A percentile compares a stretch with the other conserved stretches of the same genome.
Conservation (phyloP, 2,888 invertebrate species). For the Drosophila nr. fundita region DNA sequence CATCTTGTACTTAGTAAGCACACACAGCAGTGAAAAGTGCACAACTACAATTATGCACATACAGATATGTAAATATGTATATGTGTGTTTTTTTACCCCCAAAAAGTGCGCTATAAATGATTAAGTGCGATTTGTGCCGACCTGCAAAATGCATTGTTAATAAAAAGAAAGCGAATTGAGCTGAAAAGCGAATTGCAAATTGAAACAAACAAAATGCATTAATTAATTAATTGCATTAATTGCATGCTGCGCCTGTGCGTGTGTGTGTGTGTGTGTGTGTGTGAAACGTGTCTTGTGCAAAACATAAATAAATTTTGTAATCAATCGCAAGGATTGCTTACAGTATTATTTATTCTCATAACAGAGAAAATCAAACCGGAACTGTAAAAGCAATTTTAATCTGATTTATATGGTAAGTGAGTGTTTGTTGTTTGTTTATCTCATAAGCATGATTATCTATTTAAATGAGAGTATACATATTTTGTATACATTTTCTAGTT, state of each 20-base stretch:
- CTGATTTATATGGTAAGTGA: slow-evolving; percentile 24
- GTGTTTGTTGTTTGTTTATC: slow-evolving; percentile 33
- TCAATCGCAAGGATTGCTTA: slow-evolving; percentile 5
- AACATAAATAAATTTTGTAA: slow-evolving; percentile 5
- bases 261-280: background rate
- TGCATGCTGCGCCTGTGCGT: slow-evolving; percentile 14
- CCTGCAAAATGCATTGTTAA: slow-evolving; percentile 53
- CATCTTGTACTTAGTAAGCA: background rate
- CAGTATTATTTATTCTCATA: slow-evolving; percentile 19
- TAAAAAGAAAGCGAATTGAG: slow-evolving; percentile 33
- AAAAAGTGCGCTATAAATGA: slow-evolving; percentile 66
- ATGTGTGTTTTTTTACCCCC: slow-evolving; percentile 26
- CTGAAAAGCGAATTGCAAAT: slow-evolving; percentile 61
- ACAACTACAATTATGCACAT: slow-evolving; percentile 42
- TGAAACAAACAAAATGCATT: slow-evolving; percentile 33
- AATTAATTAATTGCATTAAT: slow-evolving; percentile 20
- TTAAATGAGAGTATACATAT: slow-evolving; percentile 22
- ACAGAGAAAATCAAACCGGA: slow-evolving; percentile 9
- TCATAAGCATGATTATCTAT: slow-evolving; percentile 16
- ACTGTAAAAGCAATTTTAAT: slow-evolving; percentile 5
- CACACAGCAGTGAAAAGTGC: slow-evolving; percentile 51
- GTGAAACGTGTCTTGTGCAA: slow-evolving; percentile 12
- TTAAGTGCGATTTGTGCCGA: slow-evolving; percentile 59
- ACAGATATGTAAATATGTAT: slow-evolving; percentile 9
- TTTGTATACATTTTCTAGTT: slow-evolving; percentile 19